These are phyloP conservation scores for Mirounga angustirostris DNA, from an alignment of 2,113 vertebrate genomes.

Conservation along the genomic window DNA sequence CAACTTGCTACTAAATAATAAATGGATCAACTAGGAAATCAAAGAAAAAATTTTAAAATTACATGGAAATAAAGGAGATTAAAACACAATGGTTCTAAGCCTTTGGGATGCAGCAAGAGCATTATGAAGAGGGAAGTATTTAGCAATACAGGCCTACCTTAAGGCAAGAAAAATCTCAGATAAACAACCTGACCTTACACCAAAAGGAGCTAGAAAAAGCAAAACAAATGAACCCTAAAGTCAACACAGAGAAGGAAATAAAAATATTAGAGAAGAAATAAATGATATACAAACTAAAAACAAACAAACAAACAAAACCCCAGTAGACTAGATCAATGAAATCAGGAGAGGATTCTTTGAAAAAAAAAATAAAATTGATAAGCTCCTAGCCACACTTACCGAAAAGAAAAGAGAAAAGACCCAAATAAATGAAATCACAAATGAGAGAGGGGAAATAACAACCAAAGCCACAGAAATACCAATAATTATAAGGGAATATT, in stretches of 20 bases:
- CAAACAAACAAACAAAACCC: not conserved
- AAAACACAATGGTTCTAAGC: not conserved
- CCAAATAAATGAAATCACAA: not conserved
- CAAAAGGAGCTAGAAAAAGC: too few relatives aligned
- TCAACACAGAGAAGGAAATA: not conserved
- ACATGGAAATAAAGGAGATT: not conserved
- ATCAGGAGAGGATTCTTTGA: not conserved
- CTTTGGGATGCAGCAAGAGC: not conserved
- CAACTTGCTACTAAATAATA: too few relatives aligned
- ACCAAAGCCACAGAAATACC: not conserved
- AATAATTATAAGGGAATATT: not conserved
- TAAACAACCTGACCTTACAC: not conserved
- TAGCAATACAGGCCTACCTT: not conserved
- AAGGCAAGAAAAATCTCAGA: not conserved
- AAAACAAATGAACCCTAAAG: too few relatives aligned
- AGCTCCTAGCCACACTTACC: not conserved
- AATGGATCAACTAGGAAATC: too few relatives aligned
- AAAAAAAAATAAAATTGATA: not conserved
- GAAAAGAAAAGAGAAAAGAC: not conserved
- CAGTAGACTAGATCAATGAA: not conserved
- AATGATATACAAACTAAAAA: not conserved
- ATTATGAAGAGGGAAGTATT: not conserved
- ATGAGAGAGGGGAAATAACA: not conserved
- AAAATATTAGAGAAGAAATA: not conserved
- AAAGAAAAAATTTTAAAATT: not conserved